Percentiles rank a stretch among this genome's conserved stretches.
Conservation (phyloP, 2,888 invertebrate genomes). For the Drosophila prolongata region DNA sequence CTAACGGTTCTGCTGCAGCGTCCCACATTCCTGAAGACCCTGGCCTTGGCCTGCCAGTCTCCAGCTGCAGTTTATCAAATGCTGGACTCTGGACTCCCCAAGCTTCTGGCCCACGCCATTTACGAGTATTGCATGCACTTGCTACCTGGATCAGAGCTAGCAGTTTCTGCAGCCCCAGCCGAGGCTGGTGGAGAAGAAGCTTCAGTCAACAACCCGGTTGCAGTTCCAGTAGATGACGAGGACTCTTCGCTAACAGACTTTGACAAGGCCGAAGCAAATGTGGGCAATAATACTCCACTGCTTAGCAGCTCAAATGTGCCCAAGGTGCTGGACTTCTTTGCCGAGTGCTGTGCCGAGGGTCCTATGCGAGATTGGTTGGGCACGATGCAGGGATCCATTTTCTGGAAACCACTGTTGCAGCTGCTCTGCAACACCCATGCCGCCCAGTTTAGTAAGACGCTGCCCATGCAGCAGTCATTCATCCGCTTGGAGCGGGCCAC, state of each 20-base stretch:
- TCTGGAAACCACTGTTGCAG: slow-evolving; percentile 93
- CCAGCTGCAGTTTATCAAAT: slow-evolving; percentile 90
- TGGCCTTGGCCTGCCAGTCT: slow-evolving; percentile 93
- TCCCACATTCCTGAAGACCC: slow-evolving; percentile 89
- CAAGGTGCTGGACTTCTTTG: slow-evolving; percentile 91
- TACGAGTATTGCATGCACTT: slow-evolving; percentile 84
- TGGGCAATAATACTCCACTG: slow-evolving; percentile 81
- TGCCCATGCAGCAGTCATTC: slow-evolving; percentile 84
- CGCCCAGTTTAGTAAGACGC: slow-evolving; percentile 72
- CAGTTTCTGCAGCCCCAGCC: slow-evolving; percentile 54
- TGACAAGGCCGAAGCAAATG: slow-evolving; percentile 63
- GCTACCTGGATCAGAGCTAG: slow-evolving; percentile 57
- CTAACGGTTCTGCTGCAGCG: slow-evolving; percentile 86
- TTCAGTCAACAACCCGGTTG: slow-evolving; percentile 3
- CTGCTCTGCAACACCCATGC: slow-evolving; percentile 89
- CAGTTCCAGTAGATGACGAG: slow-evolving; percentile 26
- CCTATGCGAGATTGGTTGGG: slow-evolving; percentile 95
- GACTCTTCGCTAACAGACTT: slow-evolving; percentile 61
- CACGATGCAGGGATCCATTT: slow-evolving; percentile 90
- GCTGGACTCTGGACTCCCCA: slow-evolving; percentile 90
- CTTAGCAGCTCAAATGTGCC: slow-evolving; percentile 87
- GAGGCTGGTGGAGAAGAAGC: slow-evolving; percentile 41
- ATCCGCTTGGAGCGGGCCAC: slow-evolving; percentile 90
- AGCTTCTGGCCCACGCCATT: slow-evolving; percentile 87
- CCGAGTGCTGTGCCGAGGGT: slow-evolving; percentile 91